Evolutionary conservation across 2,797 vertebrate species (phyloP).

Genomic region (Ptychobarbus kaznakovi): DNA sequence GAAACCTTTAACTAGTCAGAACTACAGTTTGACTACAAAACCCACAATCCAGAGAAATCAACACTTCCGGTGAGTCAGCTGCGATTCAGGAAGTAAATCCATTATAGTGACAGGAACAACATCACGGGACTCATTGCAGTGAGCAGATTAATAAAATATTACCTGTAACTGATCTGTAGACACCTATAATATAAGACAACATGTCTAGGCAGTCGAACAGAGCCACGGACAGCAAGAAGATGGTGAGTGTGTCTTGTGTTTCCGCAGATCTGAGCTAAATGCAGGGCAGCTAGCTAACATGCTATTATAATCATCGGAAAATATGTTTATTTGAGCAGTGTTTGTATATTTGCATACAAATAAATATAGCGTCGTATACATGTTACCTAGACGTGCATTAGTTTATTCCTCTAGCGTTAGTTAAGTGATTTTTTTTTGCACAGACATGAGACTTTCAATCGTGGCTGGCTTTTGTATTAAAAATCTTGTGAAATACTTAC

Average conservation of each 20-base stretch:
- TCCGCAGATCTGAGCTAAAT: not conserved
- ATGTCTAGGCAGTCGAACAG: slow-evolving; percentile 92
- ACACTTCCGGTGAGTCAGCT: slow-evolving; percentile 33
- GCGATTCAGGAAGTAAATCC: slow-evolving; percentile 42
- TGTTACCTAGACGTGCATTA: not conserved
- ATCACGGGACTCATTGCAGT: slow-evolving; percentile 63
- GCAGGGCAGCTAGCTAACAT: slow-evolving; percentile 36
- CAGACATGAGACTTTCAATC: not conserved
- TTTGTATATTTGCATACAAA: not conserved
- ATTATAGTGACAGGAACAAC: slow-evolving; percentile 45
- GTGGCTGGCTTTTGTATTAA: not conserved
- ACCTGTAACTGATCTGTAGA: slow-evolving; percentile 60
- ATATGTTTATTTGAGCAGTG: not conserved
- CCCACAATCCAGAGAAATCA: slow-evolving; percentile 45
- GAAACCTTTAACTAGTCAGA: not conserved
- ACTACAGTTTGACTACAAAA: slow-evolving; percentile 50
- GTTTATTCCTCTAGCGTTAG: not conserved
- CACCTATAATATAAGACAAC: slow-evolving; percentile 68
- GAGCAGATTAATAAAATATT: slow-evolving; percentile 79
- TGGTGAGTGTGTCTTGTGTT: slow-evolving; percentile 76
- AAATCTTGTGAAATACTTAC: not conserved
- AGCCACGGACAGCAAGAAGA: slow-evolving; percentile 94
- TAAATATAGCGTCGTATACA: not conserved
- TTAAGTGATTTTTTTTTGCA: not conserved
- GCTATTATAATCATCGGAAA: slow-evolving; percentile 28